Evolutionary conservation across 2,113 vertebrate species (phyloP).

Genomic region (Carollia perspicillata): DNA sequence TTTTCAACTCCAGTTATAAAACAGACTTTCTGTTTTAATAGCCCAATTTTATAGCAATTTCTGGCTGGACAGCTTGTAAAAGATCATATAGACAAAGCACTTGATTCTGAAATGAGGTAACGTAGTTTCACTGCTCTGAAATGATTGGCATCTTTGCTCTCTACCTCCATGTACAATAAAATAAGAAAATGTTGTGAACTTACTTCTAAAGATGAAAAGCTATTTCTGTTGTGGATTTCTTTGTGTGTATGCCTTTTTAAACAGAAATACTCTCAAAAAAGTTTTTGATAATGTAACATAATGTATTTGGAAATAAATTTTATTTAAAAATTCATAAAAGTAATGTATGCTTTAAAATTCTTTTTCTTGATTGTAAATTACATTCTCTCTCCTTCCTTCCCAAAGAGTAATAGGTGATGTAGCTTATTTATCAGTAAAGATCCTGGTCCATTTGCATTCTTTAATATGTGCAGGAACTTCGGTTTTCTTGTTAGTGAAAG

Average conservation of each 20-base stretch:
- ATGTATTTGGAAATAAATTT: not conserved
- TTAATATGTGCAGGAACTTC: not conserved
- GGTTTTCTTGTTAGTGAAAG: not conserved
- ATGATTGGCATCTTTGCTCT: not conserved
- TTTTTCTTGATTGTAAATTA: not conserved
- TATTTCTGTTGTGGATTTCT: not conserved
- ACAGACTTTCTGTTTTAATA: not conserved
- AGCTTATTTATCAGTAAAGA: not conserved
- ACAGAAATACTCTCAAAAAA: not conserved
- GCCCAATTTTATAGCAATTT: not conserved
- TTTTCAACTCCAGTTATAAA: not conserved
- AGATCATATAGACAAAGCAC: not conserved
- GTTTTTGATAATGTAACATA: not conserved
- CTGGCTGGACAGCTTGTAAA: not conserved
- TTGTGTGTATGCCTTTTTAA: not conserved
- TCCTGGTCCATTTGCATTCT: not conserved
- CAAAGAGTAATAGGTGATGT: not conserved
- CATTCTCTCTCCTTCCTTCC: not conserved
- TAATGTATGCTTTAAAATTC: not conserved
- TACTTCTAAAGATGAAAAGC: not conserved
- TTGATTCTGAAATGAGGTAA: not conserved
- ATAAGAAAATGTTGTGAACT: slow-evolving; percentile 20
- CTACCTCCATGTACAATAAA: not conserved
- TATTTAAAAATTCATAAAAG: not conserved
- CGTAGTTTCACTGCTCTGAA: not conserved